phyloP scores from a whole-genome alignment of 2,113 vertebrate species.

The Thermophis baileyi region DNA sequence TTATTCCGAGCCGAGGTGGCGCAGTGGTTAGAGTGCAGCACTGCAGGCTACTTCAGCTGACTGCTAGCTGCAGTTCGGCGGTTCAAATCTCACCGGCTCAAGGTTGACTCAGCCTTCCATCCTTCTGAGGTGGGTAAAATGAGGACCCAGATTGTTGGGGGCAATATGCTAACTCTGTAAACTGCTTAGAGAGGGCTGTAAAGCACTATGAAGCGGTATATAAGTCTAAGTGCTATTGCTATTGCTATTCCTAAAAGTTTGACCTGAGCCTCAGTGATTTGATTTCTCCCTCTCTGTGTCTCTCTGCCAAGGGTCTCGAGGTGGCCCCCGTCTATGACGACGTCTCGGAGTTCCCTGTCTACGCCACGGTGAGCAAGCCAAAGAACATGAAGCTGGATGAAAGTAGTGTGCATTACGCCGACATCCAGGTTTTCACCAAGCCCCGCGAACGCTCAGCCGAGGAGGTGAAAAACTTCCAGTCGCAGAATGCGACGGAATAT shows the following conservation, averaged over 20 bases:
- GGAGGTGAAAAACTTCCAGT: slow-evolving; percentile 48
- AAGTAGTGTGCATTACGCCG: slow-evolving; percentile 76
- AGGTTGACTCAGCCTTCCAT: too few relatives aligned
- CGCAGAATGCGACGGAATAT: slow-evolving; percentile 71
- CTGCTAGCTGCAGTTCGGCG: too few relatives aligned
- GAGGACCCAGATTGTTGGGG: too few relatives aligned
- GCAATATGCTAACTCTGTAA: too few relatives aligned
- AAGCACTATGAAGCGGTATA: too few relatives aligned
- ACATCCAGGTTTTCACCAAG: slow-evolving; percentile 72
- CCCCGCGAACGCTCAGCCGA: slow-evolving; percentile 34
- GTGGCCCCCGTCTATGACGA: slow-evolving; percentile 54
- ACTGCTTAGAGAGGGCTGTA: too few relatives aligned
- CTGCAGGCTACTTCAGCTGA: too few relatives aligned
- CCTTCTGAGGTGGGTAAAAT: too few relatives aligned
- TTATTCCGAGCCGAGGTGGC: too few relatives aligned
- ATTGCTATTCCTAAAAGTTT: neutral
- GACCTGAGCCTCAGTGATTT: neutral
- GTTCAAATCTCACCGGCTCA: too few relatives aligned
- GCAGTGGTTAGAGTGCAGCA: too few relatives aligned
- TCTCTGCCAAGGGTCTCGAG: slow-evolving; percentile 17
- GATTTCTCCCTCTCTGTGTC: neutral
- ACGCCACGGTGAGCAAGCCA: slow-evolving; percentile 60
- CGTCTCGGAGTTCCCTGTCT: slow-evolving; percentile 57
- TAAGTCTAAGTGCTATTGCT: too few relatives aligned
- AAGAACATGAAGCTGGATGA: slow-evolving; percentile 42